Evolutionary conservation across 2,113 vertebrate species (phyloP).

Genomic region (Passer domesticus): DNA sequence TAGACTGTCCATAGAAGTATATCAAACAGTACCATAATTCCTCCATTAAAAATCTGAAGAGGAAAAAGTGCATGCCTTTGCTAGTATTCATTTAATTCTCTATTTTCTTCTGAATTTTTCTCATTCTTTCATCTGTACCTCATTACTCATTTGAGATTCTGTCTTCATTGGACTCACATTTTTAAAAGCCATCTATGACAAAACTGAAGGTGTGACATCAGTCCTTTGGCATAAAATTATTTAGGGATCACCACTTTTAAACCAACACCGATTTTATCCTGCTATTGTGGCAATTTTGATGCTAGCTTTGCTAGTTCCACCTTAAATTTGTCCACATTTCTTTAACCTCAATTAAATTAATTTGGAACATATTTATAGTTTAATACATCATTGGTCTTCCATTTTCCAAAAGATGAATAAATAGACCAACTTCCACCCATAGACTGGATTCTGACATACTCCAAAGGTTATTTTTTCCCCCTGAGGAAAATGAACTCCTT

Average conservation of each 20-base stretch:
- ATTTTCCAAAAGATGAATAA: neutral
- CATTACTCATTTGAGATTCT: neutral
- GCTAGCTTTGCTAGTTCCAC: neutral
- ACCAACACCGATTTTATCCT: neutral
- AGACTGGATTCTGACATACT: neutral
- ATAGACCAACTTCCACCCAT: neutral
- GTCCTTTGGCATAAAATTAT: neutral
- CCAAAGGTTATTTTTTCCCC: neutral
- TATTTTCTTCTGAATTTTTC: neutral
- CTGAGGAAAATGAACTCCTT: neutral
- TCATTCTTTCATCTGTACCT: neutral
- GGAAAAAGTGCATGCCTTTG: neutral
- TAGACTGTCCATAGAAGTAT: neutral
- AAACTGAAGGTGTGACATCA: neutral
- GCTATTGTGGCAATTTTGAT: neutral
- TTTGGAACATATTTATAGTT: neutral
- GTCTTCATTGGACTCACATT: neutral
- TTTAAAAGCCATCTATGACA: neutral
- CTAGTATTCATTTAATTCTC: neutral
- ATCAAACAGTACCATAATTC: neutral
- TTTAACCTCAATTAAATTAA: neutral
- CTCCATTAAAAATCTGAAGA: neutral
- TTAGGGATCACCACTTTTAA: neutral
- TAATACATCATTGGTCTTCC: neutral
- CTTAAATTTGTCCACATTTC: neutral